Percentiles rank a stretch among this genome's conserved stretches.
Conservation (phyloP, 2,888 invertebrate species). For the Polydrusus pterygomalis region DNA sequence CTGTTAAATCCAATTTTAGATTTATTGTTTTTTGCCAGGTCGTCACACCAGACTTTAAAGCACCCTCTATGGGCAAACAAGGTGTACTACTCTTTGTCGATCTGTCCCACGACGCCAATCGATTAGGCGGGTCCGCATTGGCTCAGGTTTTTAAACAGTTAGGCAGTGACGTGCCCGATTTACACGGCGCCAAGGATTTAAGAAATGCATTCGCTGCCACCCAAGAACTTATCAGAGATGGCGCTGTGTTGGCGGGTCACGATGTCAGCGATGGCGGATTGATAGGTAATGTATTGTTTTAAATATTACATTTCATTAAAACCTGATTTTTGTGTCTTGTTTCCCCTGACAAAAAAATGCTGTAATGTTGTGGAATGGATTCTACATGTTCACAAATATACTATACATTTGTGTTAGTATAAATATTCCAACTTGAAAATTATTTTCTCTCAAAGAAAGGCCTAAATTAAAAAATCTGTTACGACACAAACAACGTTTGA, state of each 20-base stretch:
- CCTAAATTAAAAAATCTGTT: no score
- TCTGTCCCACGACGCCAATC: slow-evolving; percentile 81
- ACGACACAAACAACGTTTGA: no score
- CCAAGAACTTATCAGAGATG: slow-evolving; percentile 86
- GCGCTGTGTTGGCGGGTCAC: slow-evolving; percentile 88
- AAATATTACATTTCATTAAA: no score
- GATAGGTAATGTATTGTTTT: slow-evolving; percentile 69
- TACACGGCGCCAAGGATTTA: slow-evolving; percentile 81
- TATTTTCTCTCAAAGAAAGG: no score
- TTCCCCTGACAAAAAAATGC: no score
- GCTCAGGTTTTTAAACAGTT: slow-evolving; percentile 91
- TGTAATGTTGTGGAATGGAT: no score
- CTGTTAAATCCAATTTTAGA: no score
- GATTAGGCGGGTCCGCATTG: slow-evolving; percentile 93
- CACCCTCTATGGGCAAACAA: slow-evolving; percentile 75
- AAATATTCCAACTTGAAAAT: no score
- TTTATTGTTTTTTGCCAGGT: slow-evolving; percentile 66
- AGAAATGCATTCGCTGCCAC: slow-evolving; percentile 87
- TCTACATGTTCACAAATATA: no score
- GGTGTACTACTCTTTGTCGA: slow-evolving; percentile 87
- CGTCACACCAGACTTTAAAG: slow-evolving; percentile 94
- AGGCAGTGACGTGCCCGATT: slow-evolving; percentile 82
- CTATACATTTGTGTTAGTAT: no score
- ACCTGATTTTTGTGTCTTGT: no score
- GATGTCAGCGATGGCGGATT: slow-evolving; percentile 98